Percentiles rank a stretch among this genome's conserved stretches.
phyloP scores from a whole-genome alignment of 2,113 vertebrate genomes.

The Propithecus coquereli region DNA sequence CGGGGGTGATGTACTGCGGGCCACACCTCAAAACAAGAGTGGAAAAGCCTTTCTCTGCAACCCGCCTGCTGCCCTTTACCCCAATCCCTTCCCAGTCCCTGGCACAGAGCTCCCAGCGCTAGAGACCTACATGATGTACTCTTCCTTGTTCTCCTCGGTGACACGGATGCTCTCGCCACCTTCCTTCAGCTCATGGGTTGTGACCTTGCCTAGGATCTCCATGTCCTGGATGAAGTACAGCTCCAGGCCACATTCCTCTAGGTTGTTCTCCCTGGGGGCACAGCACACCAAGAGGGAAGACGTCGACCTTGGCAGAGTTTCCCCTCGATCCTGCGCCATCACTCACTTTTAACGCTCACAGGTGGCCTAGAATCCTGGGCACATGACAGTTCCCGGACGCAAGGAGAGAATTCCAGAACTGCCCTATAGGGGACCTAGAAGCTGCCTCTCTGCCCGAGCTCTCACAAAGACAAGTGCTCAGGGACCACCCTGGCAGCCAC shows the following conservation, averaged over 20 bases:
- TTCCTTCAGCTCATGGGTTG: constrained; percentile 95
- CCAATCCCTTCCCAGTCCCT: not conserved
- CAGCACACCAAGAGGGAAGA: rapidly evolving
- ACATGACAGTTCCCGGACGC: not conserved
- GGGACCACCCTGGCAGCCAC: not conserved
- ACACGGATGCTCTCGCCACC: constrained; percentile 95
- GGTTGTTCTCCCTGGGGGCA: constrained; percentile 90
- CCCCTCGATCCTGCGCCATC: not conserved
- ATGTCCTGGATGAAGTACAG: constrained; percentile 99
- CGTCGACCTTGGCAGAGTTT: not conserved
- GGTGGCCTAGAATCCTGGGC: not conserved
- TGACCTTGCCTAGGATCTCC: constrained; percentile 98
- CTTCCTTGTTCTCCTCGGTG: constrained; percentile 97
- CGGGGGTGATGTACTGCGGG: not conserved
- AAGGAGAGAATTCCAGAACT: not conserved
- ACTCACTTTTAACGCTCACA: not conserved
- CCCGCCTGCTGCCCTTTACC: not conserved
- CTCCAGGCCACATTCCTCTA: constrained; percentile 96
- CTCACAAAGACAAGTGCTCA: not conserved
- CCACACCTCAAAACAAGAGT: not conserved
- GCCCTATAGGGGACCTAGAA: not conserved
- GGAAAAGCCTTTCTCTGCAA: not conserved
- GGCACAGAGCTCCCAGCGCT: not conserved
- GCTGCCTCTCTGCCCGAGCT: not conserved
- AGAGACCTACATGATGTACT: constrained; percentile 92